phyloP scores from a whole-genome alignment of 2,797 vertebrate species.

The Tadarida brasiliensis region DNA sequence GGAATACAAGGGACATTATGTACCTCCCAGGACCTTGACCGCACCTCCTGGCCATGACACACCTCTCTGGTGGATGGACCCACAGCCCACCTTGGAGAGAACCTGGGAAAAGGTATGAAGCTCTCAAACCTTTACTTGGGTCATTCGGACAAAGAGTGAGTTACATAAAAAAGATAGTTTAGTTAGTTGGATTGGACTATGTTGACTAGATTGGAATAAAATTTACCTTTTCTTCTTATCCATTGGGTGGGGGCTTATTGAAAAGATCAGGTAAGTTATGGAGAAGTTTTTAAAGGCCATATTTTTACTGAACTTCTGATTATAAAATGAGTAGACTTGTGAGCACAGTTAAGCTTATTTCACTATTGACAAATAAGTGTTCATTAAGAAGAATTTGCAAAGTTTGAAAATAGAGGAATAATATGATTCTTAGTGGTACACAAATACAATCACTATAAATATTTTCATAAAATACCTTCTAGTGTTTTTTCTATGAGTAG shows the following conservation, averaged over 20 bases:
- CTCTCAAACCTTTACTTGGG: not conserved
- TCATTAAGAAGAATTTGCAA: not conserved
- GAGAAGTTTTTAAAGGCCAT: not conserved
- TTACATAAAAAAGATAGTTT: not conserved
- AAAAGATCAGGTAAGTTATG: not conserved
- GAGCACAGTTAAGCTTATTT: not conserved
- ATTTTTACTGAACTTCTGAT: not conserved
- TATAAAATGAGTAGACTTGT: not conserved
- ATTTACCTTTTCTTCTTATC: slow-evolving; percentile 30
- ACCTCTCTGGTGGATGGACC: not conserved
- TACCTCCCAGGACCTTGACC: not conserved
- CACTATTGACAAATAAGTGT: not conserved
- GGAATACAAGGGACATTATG: not conserved
- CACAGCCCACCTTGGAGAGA: not conserved
- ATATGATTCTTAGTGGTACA: not conserved
- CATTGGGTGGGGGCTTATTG: not conserved
- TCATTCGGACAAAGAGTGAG: not conserved
- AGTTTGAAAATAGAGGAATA: slow-evolving; percentile 15
- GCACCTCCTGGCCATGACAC: not conserved
- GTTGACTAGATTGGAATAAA: not conserved
- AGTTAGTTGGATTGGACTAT: not conserved
- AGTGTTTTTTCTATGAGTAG: not conserved
- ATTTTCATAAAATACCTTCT: not conserved
- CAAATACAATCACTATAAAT: not conserved
- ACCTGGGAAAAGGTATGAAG: not conserved